Evolutionary conservation across 2,113 vertebrate species (phyloP).

Genomic region (cattle (Bos taurus)): ARS-UCD2.0 NC_037331.1:84508001-84508500

Average conservation of each 20-base stretch:
- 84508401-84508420: neutral
- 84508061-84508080: neutral
- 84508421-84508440: no score
- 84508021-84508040: rapidly evolving
- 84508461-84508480: no score
- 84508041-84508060: neutral
- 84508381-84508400: neutral
- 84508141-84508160: neutral
- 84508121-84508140: neutral
- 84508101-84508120: neutral
- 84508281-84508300: neutral
- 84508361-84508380: neutral
- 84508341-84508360: neutral
- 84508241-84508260: neutral
- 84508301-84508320: neutral
- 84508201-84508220: neutral
- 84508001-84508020: neutral
- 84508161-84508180: neutral
- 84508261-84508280: neutral
- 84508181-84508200: neutral
- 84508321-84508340: no score
- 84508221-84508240: neutral
- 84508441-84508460: no score
- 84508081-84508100: neutral
- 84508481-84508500: no score